Evolutionary conservation across 2,888 invertebrate genomes (phyloP).

Genomic region (Meganola albula): DNA sequence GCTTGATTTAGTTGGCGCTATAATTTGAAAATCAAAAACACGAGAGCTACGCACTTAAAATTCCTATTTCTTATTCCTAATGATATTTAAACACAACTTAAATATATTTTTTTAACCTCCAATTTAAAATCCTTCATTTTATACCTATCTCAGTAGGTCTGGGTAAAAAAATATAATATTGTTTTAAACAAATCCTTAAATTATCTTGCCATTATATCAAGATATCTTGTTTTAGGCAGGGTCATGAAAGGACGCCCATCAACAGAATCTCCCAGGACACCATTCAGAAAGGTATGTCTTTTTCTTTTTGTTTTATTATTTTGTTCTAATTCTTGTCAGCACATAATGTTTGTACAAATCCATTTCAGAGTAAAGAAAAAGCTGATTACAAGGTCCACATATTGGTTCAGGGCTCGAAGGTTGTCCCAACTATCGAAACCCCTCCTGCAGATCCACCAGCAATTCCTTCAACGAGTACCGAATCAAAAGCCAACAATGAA

Average conservation of each 20-base stretch:
- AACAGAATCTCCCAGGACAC: conserved; percentile 45
- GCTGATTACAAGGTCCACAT: conserved; percentile 81
- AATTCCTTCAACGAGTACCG: conserved; percentile 26
- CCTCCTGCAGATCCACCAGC: conserved; percentile 26
- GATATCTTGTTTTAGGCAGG: conserved; percentile 41
- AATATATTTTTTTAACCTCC: no score
- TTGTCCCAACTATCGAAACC: conserved; percentile 37
- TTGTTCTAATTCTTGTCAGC: neutral
- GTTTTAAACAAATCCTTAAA: no score
- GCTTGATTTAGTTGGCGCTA: no score
- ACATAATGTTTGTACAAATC: conserved; percentile 8
- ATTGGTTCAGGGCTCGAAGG: conserved; percentile 75
- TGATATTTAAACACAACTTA: no score
- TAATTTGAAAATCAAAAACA: no score
- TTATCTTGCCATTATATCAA: no score
- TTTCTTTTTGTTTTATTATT: conserved; percentile 1
- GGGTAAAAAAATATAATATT: no score
- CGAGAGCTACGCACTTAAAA: no score
- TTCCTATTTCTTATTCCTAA: no score
- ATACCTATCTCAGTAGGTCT: no score
- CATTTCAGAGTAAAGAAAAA: conserved; percentile 61
- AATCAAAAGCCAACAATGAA: conserved; percentile 17
- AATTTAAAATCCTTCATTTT: no score
- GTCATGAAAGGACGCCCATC: conserved; percentile 30
- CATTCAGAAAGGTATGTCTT: conserved; percentile 45